Conservation (phyloP, 2,888 invertebrate species). For the Stenichneumon culpator region DNA sequence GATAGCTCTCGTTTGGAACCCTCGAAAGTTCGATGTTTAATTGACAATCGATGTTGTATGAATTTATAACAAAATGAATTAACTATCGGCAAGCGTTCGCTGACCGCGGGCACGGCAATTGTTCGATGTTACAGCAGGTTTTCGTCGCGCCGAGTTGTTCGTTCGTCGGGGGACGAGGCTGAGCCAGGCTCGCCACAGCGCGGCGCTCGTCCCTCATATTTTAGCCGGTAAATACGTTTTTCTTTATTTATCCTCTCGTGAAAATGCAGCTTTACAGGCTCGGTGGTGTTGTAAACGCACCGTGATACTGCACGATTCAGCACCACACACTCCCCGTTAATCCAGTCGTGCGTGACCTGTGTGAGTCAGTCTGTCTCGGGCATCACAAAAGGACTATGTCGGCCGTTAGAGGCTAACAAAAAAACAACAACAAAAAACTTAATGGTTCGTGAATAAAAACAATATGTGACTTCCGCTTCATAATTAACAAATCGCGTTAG, state of each 20-base stretch:
- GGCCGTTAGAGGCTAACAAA: conserved; percentile 54
- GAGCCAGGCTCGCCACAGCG: background rate
- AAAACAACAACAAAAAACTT: conserved; percentile 33
- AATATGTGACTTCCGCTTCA: conserved; percentile 25
- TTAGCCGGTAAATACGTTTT: background rate
- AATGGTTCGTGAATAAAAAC: conserved; percentile 64
- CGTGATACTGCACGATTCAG: conserved; percentile 8
- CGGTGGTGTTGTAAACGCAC: background rate
- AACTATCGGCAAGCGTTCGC: conserved; percentile 30
- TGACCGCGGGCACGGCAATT: conserved; percentile 7
- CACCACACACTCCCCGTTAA: background rate
- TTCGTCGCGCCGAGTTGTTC: conserved; percentile 34
- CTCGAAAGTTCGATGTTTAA: background rate
- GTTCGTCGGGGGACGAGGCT: background rate
- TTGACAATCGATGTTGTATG: background rate
- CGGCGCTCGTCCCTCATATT: background rate
- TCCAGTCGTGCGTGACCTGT: background rate
- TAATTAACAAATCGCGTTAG: conserved; percentile 6
- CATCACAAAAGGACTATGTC: conserved; percentile 54
- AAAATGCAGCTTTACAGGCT: background rate
- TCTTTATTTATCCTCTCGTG: background rate
- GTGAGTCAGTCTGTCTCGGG: conserved; percentile 33
- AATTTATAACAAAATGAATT: conserved; percentile 45
- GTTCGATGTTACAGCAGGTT: conserved; percentile 57
- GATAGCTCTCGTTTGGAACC: background rate